Conservation (phyloP, 2,797 vertebrate species). For the Gallinago stenura region DNA sequence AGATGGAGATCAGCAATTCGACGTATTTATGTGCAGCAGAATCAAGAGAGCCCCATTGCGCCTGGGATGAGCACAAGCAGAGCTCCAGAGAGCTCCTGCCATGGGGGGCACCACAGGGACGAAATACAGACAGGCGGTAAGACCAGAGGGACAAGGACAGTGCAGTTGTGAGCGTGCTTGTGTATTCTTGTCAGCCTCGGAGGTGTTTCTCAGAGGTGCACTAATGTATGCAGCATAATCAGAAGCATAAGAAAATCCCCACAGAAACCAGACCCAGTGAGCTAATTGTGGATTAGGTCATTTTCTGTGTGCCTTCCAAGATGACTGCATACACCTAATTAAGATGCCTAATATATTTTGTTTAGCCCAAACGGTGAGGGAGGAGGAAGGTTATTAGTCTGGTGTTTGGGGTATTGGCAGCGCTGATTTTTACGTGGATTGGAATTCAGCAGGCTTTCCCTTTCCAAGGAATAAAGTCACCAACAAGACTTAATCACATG, state of each 20-base stretch:
- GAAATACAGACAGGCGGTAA: accelerated
- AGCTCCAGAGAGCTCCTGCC: neutral
- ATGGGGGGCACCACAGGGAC: neutral
- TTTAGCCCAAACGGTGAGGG: neutral
- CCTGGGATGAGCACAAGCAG: neutral
- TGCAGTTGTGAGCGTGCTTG: neutral
- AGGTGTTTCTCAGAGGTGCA: neutral
- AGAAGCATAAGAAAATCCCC: neutral
- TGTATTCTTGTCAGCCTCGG: neutral
- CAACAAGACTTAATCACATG: neutral
- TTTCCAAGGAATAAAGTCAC: neutral
- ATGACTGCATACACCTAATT: constrained; percentile 26
- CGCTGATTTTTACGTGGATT: neutral
- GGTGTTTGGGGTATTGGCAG: neutral
- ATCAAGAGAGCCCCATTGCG: neutral
- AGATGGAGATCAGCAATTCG: neutral
- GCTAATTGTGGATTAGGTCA: constrained; percentile 45
- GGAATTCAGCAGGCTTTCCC: neutral
- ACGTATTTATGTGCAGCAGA: neutral
- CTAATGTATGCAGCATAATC: neutral
- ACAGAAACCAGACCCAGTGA: neutral
- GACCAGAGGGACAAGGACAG: neutral
- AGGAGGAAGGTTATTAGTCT: constrained; percentile 34
- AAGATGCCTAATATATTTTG: constrained; percentile 27
- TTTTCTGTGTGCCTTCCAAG: constrained; percentile 47